A percentile compares a stretch with the other conserved stretches of the same genome.
These are phyloP conservation scores for Pelodytes ibericus DNA, from an alignment of 2,797 vertebrate genomes.

Conservation along the genomic window DNA sequence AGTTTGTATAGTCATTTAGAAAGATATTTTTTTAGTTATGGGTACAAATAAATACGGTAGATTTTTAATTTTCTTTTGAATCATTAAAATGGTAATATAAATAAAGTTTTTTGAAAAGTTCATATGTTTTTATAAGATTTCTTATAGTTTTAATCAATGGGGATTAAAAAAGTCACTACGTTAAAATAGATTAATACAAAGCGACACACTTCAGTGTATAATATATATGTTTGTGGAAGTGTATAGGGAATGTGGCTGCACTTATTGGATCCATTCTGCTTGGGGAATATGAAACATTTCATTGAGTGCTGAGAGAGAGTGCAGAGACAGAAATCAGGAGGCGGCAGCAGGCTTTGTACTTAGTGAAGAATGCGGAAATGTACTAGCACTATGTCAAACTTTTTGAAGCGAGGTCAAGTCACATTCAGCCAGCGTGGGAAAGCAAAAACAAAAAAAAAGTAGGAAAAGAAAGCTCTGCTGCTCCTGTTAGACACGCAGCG, in stretches of 20 bases:
- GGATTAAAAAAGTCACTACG: no score
- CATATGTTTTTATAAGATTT: no score
- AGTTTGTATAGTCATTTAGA: no score
- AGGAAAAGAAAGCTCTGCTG: slow-evolving; percentile 54
- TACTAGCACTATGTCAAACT: slow-evolving; percentile 97
- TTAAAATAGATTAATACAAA: no score
- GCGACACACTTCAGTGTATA: no score
- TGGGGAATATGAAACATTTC: slow-evolving; percentile 80
- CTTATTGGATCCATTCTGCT: slow-evolving; percentile 29
- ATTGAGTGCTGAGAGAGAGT: slow-evolving; percentile 87
- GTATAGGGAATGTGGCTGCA: neutral
- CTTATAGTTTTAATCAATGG: no score
- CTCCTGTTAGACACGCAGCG: slow-evolving; percentile 63
- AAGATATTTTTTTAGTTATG: no score
- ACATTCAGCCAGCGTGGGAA: slow-evolving; percentile 99
- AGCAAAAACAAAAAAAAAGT: slow-evolving; percentile 70
- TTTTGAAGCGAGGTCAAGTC: slow-evolving; percentile 97
- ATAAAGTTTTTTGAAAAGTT: no score
- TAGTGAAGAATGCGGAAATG: slow-evolving; percentile 98
- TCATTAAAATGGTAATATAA: no score
- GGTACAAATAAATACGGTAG: no score
- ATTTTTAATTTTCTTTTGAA: no score
- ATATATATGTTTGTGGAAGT: neutral
- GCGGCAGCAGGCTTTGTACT: slow-evolving; percentile 95
- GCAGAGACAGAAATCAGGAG: slow-evolving; percentile 87